These are phyloP conservation scores for Cotesia typhae DNA, from an alignment of 1,140 invertebrate species.

Conservation along the genomic window DNA sequence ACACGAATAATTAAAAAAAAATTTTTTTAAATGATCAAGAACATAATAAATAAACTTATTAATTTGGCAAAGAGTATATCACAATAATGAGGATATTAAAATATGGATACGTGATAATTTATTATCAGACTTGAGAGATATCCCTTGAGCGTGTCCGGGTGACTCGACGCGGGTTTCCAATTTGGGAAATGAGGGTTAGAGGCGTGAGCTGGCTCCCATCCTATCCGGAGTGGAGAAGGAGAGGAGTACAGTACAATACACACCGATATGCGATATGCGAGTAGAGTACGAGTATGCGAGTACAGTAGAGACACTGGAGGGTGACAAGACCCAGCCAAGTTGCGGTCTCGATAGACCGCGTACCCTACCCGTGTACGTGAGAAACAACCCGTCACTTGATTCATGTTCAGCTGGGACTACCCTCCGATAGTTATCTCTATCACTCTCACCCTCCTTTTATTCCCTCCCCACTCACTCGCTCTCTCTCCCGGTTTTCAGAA, in stretches of 20 bases:
- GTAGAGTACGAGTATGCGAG: background rate
- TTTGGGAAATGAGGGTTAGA: conserved; percentile 37
- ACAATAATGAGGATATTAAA: background rate
- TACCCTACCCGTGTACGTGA: conserved; percentile 38
- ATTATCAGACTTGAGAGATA: background rate
- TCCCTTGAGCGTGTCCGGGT: conserved; percentile 2
- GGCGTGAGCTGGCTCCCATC: background rate
- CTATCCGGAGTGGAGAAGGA: background rate
- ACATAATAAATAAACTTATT: too few relatives aligned
- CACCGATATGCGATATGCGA: background rate
- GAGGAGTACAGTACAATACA: too few relatives aligned
- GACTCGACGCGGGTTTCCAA: conserved; percentile 31
- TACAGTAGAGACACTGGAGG: conserved; percentile 15
- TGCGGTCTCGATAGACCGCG: conserved; percentile 42
- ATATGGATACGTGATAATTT: conserved; percentile 17
- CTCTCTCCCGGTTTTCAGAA: background rate
- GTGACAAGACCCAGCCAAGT: conserved; percentile 42
- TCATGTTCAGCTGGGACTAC: conserved; percentile 34
- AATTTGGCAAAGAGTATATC: background rate
- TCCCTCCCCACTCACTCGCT: background rate
- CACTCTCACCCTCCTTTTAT: conserved; percentile 16
- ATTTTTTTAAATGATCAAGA: too few relatives aligned
- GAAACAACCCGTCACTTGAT: conserved; percentile 40
- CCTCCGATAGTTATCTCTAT: conserved; percentile 10
- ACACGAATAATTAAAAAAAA: too few relatives aligned